These are phyloP conservation scores for Lycophotia porphyrea DNA, from an alignment of 2,888 invertebrate genomes.

Conservation along the genomic window DNA sequence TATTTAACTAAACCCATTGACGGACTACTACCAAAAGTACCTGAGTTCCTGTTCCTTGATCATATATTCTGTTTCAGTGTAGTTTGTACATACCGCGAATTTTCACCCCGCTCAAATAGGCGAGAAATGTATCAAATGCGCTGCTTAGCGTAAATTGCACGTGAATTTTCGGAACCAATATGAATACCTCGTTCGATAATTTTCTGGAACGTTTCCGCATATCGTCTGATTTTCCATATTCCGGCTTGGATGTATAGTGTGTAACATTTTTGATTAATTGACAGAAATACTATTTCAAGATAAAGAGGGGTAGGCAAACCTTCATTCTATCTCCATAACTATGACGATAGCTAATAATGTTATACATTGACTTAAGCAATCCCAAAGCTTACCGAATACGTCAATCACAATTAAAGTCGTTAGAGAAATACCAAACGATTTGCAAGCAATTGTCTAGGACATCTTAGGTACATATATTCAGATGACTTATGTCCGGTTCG, in stretches of 20 bases:
- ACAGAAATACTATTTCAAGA: not conserved
- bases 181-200: slow-evolving; percentile 1
- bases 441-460: not conserved
- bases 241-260: not conserved
- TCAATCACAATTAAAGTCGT: not conserved
- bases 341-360: not conserved
- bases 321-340: not conserved
- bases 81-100: not conserved
- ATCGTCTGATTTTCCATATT: not conserved
- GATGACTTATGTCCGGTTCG: no score
- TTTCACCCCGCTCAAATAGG: slow-evolving; percentile 8
- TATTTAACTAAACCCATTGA: not conserved
- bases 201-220: not conserved
- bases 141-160: slow-evolving; percentile 2
- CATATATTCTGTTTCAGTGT: slow-evolving; percentile 45
- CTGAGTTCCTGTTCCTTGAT: not conserved
- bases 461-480: no score
- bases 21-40: not conserved
- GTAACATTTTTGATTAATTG: not conserved
- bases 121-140: slow-evolving; percentile 4
- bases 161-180: slow-evolving; percentile 2
- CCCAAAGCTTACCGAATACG: not conserved
- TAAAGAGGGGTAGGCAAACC: not conserved
- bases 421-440: not conserved
- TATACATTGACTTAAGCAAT: not conserved